Evolutionary conservation across 2,113 vertebrate genomes (phyloP).

Genomic region (Poeciliopsis occidentalis): DNA sequence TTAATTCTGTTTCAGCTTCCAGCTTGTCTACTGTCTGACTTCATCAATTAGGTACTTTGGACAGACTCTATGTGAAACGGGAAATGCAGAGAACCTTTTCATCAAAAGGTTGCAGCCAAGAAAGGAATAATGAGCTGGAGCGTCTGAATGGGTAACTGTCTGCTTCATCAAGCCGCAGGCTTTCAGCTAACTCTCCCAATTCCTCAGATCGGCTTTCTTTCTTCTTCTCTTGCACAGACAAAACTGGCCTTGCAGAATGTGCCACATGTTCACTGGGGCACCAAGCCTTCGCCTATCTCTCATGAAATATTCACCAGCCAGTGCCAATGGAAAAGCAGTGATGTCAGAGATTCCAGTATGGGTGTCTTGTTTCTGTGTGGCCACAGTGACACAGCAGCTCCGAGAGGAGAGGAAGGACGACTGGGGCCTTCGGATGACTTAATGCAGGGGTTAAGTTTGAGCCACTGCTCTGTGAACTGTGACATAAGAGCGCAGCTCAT

Average conservation of each 20-base stretch:
- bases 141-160: slow-evolving; percentile 35
- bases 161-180: slow-evolving; percentile 30
- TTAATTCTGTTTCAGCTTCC: not conserved
- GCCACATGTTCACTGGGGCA: slow-evolving; percentile 63
- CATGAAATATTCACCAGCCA: slow-evolving; percentile 71
- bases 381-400: slow-evolving; percentile 58
- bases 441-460: slow-evolving; percentile 28
- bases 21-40: slow-evolving; percentile 17
- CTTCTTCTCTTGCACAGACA: slow-evolving; percentile 34
- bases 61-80: slow-evolving; percentile 20
- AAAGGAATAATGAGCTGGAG: slow-evolving; percentile 12
- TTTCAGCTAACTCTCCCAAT: slow-evolving; percentile 7
- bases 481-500: slow-evolving; percentile 33
- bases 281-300: slow-evolving; percentile 58
- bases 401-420: slow-evolving; percentile 16
- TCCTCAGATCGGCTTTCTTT: slow-evolving; percentile 34
- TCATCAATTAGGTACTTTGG: slow-evolving; percentile 27
- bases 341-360: slow-evolving; percentile 72
- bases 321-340: slow-evolving; percentile 69
- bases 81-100: slow-evolving; percentile 21
- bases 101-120: slow-evolving; percentile 15
- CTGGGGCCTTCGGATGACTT: slow-evolving; percentile 25
- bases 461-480: slow-evolving; percentile 34
- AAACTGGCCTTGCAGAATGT: slow-evolving; percentile 46
- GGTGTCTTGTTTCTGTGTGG: slow-evolving; percentile 60